phyloP scores from a whole-genome alignment of 2,797 vertebrate genomes.

The Pseudochaenichthys georgianus region DNA sequence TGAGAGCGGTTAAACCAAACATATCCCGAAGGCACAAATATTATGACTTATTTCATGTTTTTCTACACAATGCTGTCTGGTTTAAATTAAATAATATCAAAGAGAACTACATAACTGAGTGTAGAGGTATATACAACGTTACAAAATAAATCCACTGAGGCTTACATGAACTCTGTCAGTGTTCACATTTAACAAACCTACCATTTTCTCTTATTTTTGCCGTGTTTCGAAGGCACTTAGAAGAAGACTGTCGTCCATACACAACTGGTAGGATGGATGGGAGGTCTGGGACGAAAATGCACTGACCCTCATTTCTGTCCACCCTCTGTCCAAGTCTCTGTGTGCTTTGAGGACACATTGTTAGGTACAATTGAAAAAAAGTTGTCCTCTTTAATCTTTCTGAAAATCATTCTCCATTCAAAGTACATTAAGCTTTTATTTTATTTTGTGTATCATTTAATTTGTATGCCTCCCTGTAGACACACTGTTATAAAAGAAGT shows the following conservation, averaged over 20 bases:
- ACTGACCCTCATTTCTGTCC: background rate
- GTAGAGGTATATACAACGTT: slow-evolving; percentile 36
- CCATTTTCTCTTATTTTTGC: slow-evolving; percentile 13
- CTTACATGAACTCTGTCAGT: slow-evolving; percentile 25
- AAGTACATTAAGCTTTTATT: background rate
- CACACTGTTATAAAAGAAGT: background rate
- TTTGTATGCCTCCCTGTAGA: background rate
- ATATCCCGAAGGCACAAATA: slow-evolving; percentile 46
- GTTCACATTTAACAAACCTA: slow-evolving; percentile 34
- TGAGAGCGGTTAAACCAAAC: slow-evolving; percentile 53
- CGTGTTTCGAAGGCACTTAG: slow-evolving; percentile 10
- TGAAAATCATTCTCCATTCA: background rate
- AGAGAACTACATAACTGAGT: slow-evolving; percentile 36
- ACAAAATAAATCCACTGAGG: slow-evolving; percentile 35
- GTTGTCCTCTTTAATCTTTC: background rate
- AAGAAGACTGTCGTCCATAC: slow-evolving; percentile 39
- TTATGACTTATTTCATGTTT: slow-evolving; percentile 49
- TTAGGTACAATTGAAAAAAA: background rate
- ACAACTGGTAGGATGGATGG: background rate
- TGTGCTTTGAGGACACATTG: background rate
- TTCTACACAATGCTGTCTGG: slow-evolving; percentile 25
- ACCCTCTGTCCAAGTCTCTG: background rate
- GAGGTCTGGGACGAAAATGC: background rate
- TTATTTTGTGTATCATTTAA: background rate
- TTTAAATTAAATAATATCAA: slow-evolving; percentile 59